These are phyloP conservation scores for Amiota communis DNA, from an alignment of 2,888 invertebrate species.

Conservation along the genomic window DNA sequence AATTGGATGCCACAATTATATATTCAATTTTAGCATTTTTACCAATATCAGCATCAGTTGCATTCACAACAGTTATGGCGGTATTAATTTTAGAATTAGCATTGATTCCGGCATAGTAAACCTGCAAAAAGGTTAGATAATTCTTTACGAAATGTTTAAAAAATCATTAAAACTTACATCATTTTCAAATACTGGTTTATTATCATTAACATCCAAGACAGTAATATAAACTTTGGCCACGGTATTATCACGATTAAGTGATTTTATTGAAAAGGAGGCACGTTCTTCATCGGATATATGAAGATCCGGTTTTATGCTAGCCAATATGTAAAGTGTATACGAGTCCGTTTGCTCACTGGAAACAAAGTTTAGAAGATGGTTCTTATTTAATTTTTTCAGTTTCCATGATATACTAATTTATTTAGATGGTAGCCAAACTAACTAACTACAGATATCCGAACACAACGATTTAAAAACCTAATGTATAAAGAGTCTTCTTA, in stretches of 20 bases:
- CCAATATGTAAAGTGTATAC: slow-evolving; percentile 85
- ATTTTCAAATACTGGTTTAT: slow-evolving; percentile 83
- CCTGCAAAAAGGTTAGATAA: slow-evolving; percentile 37
- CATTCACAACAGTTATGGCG: slow-evolving; percentile 82
- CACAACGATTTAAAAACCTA: too few species aligned
- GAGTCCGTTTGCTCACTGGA: slow-evolving; percentile 81
- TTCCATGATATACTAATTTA: too few species aligned
- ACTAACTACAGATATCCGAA: too few species aligned
- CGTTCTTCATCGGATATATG: slow-evolving; percentile 76
- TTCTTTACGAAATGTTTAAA: not conserved
- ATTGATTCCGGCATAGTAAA: slow-evolving; percentile 78
- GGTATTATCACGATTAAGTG: slow-evolving; percentile 78
- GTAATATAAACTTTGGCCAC: slow-evolving; percentile 82
- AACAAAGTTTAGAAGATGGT: slow-evolving; percentile 16
- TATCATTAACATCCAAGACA: slow-evolving; percentile 89
- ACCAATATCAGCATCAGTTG: slow-evolving; percentile 87
- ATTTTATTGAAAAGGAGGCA: slow-evolving; percentile 73
- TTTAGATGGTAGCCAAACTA: too few species aligned
- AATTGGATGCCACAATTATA: slow-evolving; percentile 85
- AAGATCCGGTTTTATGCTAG: slow-evolving; percentile 87
- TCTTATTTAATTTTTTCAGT: not conserved
- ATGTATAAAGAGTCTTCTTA: too few species aligned
- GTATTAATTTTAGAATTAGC: slow-evolving; percentile 85
- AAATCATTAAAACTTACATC: slow-evolving; percentile 45
- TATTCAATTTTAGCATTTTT: slow-evolving; percentile 88